These are phyloP conservation scores for Rhamphomyia laevipes DNA, from an alignment of 2,888 invertebrate genomes.

Conservation along the genomic window DNA sequence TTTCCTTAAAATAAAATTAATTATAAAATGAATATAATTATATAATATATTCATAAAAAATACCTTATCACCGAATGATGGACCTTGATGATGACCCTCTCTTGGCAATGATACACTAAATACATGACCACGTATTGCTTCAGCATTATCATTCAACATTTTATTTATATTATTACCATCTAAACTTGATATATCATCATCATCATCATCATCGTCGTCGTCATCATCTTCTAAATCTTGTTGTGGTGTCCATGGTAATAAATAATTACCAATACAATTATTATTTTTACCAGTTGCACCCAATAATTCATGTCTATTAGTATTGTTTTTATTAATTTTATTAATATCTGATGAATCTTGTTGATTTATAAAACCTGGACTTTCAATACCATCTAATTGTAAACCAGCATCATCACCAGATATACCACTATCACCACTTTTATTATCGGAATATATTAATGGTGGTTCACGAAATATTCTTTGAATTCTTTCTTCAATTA, in stretches of 20 bases:
- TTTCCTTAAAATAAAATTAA: constrained; percentile 11
- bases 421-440: constrained; percentile 75
- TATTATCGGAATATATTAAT: constrained; percentile 44
- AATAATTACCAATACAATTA: constrained; percentile 13
- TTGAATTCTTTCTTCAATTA: constrained; percentile 42
- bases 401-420: constrained; percentile 60
- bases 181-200: constrained; percentile 37
- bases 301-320: background rate
- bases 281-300: constrained; percentile 7
- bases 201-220: constrained; percentile 4
- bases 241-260: constrained; percentile 67
- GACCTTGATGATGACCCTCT: constrained; percentile 41
- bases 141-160: constrained; percentile 35
- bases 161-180: constrained; percentile 28
- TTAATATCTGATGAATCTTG: background rate
- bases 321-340: background rate
- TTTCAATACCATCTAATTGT: constrained; percentile 20
- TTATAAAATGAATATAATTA: background rate
- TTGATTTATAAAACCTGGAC: constrained; percentile 1
- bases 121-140: constrained; percentile 40
- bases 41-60: background rate
- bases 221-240: constrained; percentile 66
- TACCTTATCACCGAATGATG: constrained; percentile 24
- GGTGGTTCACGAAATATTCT: constrained; percentile 42
- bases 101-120: constrained; percentile 67